Base-by-base conservation (phyloP, 2,113 vertebrate species). In the Clarias macrocephalus region DNA sequence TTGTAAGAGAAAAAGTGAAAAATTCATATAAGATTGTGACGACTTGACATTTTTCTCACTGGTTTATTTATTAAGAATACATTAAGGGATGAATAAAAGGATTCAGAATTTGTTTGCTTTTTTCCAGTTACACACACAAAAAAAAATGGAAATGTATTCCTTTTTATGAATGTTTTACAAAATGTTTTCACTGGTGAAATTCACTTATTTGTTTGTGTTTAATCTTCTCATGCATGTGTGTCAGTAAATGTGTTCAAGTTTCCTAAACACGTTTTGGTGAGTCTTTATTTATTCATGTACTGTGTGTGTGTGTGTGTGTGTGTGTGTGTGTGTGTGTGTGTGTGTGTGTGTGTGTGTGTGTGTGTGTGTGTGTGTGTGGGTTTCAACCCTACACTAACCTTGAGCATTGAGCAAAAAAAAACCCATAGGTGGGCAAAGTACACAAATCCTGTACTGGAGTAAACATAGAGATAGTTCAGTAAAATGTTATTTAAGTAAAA, bases 171-270 rank as follows among this genome's bases (percentile, higher is more conserved):
- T 80, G 9, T 84, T 83, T 42, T 85, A 68, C 25, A 59, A 82
- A 62, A 66, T 94, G 80, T 92, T 95, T 92, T 92, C 93, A 93
- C 93, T 95, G 95, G 95, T 96, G 94, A 95, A 94, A 92, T 92
- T 89, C 91, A 88, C 12, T 70, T 60, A 86, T 79, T 72, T 89
- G 56, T 90, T 87, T 84, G 91, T 89, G 92, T 85, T 93, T 93
- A 91, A 92, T 93, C 84, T 86, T 85, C 75, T 79, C 91, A 87
- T 93, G 93, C 93, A 94, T 95, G 93, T 93, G 90, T 92, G 81
- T 82, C 83, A 94, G 94, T 94, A 95, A 94, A 94, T 88, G 84
- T 85, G 75, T 90, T 92, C 10, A 87, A 89, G 86, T 85, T 80
- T 81, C 66, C 82, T 70, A 77, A 91, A 85, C 75, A 86, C 37